These are phyloP conservation scores for Microtus pennsylvanicus DNA, from an alignment of 2,113 vertebrate species.

Conservation along the genomic window DNA sequence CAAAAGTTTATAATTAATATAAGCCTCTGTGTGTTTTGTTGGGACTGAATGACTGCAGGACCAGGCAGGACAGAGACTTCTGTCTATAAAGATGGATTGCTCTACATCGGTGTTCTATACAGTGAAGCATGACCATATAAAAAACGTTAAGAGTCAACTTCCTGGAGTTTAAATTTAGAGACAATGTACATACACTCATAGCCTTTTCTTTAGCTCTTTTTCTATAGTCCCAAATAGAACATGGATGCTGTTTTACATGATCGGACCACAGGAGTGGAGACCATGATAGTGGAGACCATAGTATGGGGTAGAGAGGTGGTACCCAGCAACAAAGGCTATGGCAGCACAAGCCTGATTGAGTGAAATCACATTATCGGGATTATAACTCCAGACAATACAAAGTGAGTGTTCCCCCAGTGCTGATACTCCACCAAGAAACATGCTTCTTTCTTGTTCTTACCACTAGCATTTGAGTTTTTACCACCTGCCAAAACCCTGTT, in stretches of 20 bases:
- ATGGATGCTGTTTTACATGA: background rate
- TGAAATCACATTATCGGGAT: background rate
- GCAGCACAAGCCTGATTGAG: background rate
- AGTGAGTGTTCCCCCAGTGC: background rate
- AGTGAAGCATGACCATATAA: background rate
- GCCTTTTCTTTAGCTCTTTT: background rate
- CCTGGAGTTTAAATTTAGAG: background rate
- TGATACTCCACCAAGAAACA: background rate
- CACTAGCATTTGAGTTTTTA: background rate
- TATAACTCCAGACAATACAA: background rate
- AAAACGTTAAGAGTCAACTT: background rate
- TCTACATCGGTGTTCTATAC: background rate
- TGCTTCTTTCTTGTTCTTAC: background rate
- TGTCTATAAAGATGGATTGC: background rate
- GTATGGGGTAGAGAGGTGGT: fast-evolving
- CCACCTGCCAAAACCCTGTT: background rate
- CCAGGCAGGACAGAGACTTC: no score
- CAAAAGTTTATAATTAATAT: no score
- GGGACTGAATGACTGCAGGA: no score
- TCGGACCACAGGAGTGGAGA: background rate
- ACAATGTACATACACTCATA: background rate
- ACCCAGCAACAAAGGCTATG: background rate
- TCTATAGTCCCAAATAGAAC: background rate
- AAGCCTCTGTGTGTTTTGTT: no score
- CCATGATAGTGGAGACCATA: background rate